Evolutionary conservation across 2,113 vertebrate species (phyloP).

Genomic region (Forbesichthys agassizii): DNA sequence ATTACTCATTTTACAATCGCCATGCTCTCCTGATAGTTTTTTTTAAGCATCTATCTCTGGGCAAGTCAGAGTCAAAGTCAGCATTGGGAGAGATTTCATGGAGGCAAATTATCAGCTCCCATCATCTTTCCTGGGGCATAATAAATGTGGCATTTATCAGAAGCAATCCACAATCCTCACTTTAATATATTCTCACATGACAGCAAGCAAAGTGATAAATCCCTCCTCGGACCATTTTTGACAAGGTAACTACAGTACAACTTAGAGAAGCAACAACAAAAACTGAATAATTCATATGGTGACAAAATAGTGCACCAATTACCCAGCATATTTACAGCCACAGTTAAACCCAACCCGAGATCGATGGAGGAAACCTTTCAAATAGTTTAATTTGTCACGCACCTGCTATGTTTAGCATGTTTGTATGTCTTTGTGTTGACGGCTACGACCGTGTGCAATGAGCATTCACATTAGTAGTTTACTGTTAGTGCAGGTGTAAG

Average conservation of each 20-base stretch:
- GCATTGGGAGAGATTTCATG: conserved; percentile 66
- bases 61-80: conserved; percentile 54
- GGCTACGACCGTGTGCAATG: too few species aligned
- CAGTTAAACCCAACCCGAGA: conserved; percentile 22
- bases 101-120: conserved; percentile 73
- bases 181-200: conserved; percentile 72
- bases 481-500: too few species aligned
- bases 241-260: conserved; percentile 58
- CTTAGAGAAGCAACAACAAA: conserved; percentile 61
- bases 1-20: conserved; percentile 66
- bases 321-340: background rate
- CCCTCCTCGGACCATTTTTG: conserved; percentile 65
- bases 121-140: conserved; percentile 70
- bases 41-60: conserved; percentile 59
- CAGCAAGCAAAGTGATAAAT: conserved; percentile 71
- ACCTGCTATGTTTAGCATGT: background rate
- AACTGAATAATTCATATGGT: conserved; percentile 72
- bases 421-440: background rate
- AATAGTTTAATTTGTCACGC: background rate
- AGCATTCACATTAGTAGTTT: too few species aligned
- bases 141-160: conserved; percentile 80
- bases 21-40: conserved; percentile 39
- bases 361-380: conserved; percentile 35
- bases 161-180: conserved; percentile 61
- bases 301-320: conserved; percentile 14